These are phyloP conservation scores for Bilobella aurantiaca DNA, from an alignment of 1,140 invertebrate species.

Conservation along the genomic window DNA sequence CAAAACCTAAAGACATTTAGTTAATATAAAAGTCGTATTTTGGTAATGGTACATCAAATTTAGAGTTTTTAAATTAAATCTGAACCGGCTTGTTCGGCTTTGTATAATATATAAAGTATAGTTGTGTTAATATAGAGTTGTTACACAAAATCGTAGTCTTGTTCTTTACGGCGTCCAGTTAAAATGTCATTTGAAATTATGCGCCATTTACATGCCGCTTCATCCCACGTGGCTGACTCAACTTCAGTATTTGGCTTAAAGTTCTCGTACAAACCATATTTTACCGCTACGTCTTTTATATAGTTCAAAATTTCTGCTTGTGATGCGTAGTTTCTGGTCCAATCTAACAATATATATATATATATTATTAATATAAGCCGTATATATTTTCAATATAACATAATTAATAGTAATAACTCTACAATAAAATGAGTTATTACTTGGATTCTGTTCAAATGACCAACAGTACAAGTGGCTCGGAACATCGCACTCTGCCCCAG, in stretches of 20 bases:
- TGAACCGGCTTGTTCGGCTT: too few relatives aligned
- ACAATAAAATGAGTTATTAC: background rate
- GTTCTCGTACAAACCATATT: constrained; percentile 19
- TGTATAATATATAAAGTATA: too few relatives aligned
- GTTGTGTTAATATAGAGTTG: too few relatives aligned
- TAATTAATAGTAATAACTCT: background rate
- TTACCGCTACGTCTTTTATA: constrained; percentile 7
- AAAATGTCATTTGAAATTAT: background rate
- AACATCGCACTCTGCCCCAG: constrained; percentile 1
- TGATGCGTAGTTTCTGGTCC: constrained; percentile 17
- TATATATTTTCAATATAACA: too few relatives aligned
- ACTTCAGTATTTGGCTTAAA: constrained; percentile 20
- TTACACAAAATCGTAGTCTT: constrained; percentile 15
- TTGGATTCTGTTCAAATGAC: background rate
- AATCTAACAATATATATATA: constrained; percentile 25
- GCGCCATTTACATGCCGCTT: constrained; percentile 17
- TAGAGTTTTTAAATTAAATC: too few relatives aligned
- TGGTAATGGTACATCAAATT: too few relatives aligned
- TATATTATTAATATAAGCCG: too few relatives aligned
- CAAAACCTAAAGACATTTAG: constrained; percentile 13
- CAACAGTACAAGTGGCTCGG: background rate
- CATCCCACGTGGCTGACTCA: constrained; percentile 11
- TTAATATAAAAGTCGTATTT: too few relatives aligned
- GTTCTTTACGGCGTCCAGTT: background rate
- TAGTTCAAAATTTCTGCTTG: constrained; percentile 23